Conservation (phyloP, 2,888 invertebrate genomes). For the Tetrapedia diversipes region DNA sequence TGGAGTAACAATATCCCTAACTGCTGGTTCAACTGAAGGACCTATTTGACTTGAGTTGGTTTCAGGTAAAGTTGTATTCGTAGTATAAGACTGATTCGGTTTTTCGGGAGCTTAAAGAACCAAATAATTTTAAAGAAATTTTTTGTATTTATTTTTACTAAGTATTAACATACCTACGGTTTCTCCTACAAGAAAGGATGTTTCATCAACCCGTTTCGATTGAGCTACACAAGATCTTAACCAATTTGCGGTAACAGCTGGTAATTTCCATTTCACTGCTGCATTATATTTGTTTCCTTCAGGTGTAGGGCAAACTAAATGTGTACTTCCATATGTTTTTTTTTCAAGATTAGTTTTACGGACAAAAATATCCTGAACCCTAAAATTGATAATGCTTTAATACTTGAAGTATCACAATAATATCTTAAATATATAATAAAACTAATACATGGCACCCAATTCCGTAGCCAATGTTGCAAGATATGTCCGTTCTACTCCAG, state of each 20-base stretch:
- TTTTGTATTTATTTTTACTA: background rate
- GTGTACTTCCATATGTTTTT: constrained; percentile 88
- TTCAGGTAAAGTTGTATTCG: constrained; percentile 15
- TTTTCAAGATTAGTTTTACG: constrained; percentile 84
- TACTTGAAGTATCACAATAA: background rate
- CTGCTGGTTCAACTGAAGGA: constrained; percentile 49
- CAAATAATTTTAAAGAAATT: background rate
- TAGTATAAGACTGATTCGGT: constrained; percentile 3
- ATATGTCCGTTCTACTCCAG: constrained; percentile 89
- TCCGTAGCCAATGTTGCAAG: constrained; percentile 88
- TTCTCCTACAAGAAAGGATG: constrained; percentile 86
- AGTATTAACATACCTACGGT: constrained; percentile 76
- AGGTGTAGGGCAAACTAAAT: constrained; percentile 90
- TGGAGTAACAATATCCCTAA: constrained; percentile 69
- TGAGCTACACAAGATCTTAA: constrained; percentile 87
- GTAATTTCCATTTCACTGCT: constrained; percentile 93
- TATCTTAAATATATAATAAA: constrained; percentile 10
- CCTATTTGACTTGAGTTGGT: constrained; percentile 38
- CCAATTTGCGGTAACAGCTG: constrained; percentile 91
- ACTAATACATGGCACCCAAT: constrained; percentile 80
- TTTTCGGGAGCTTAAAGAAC: constrained; percentile 61
- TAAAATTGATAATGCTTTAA: constrained; percentile 70
- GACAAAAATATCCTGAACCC: constrained; percentile 88
- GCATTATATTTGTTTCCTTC: constrained; percentile 92
- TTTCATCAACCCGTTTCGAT: constrained; percentile 85